These are phyloP conservation scores for Cladopsammia gracilis DNA, from an alignment of 64 coral and sea anemone species.

Conservation along the genomic window DNA sequence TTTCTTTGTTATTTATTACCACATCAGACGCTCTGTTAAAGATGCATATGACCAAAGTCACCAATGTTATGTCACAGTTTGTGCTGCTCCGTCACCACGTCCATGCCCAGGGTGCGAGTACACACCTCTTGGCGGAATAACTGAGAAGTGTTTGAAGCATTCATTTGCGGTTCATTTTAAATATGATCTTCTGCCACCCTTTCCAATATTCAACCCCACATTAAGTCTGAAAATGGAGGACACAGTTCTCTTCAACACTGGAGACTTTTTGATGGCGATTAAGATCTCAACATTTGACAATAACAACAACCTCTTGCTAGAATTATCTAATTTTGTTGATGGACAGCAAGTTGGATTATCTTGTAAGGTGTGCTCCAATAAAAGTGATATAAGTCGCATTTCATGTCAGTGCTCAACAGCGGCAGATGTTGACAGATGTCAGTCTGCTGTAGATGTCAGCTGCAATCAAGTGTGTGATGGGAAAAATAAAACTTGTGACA, in stretches of 20 bases:
- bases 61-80: constrained; percentile 83
- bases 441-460: neutral
- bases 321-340: neutral
- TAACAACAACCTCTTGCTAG: neutral
- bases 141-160: constrained; percentile 61
- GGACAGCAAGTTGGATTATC: neutral
- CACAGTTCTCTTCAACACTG: constrained; percentile 78
- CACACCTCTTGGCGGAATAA: neutral
- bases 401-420: neutral
- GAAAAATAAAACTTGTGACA: neutral
- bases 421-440: neutral
- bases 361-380: neutral
- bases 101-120: constrained; percentile 45
- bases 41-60: constrained; percentile 52
- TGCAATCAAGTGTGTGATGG: neutral
- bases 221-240: constrained; percentile 63
- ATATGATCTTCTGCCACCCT: constrained; percentile 76
- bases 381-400: neutral
- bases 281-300: constrained; percentile 23
- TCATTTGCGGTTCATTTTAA: constrained; percentile 76
- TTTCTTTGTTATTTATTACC: neutral
- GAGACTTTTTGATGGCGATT: constrained; percentile 81
- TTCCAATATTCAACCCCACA: constrained; percentile 73
- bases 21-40: neutral
- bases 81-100: constrained; percentile 57